A percentile compares a stretch with the other conserved stretches of the same genome.
These are phyloP conservation scores for Python bivittatus DNA, from an alignment of 2,113 vertebrate genomes.

Conservation along the genomic window DNA sequence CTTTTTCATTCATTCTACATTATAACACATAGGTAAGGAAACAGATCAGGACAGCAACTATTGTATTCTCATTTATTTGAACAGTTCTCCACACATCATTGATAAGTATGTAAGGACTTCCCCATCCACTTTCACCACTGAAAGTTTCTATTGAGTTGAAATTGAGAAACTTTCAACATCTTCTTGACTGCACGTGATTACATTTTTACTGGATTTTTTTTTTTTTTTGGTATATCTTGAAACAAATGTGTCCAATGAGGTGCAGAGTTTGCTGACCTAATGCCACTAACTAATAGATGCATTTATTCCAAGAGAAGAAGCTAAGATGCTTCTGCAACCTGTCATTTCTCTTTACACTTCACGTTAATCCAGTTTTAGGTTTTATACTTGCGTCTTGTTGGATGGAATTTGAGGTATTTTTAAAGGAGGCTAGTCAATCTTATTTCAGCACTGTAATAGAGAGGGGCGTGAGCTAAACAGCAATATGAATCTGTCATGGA, in stretches of 20 bases:
- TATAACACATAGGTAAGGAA: no score
- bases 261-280: background rate
- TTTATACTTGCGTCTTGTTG: constrained; percentile 26
- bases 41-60: no score
- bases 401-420: constrained; percentile 62
- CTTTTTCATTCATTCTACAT: no score
- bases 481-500: constrained; percentile 68
- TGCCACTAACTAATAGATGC: background rate
- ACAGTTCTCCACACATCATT: no score
- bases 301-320: background rate
- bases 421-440: constrained; percentile 59
- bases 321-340: constrained; percentile 27
- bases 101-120: background rate
- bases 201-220: background rate
- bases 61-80: no score
- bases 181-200: background rate
- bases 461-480: constrained; percentile 68
- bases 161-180: background rate
- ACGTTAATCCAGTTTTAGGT: constrained; percentile 55
- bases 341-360: constrained; percentile 52
- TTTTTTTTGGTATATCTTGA: background rate
- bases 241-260: background rate
- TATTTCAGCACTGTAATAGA: constrained; percentile 63
- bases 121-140: background rate
- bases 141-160: background rate